Evolutionary conservation across 2,888 invertebrate genomes (phyloP).

Genomic region (Dryobotodes eremita): DNA sequence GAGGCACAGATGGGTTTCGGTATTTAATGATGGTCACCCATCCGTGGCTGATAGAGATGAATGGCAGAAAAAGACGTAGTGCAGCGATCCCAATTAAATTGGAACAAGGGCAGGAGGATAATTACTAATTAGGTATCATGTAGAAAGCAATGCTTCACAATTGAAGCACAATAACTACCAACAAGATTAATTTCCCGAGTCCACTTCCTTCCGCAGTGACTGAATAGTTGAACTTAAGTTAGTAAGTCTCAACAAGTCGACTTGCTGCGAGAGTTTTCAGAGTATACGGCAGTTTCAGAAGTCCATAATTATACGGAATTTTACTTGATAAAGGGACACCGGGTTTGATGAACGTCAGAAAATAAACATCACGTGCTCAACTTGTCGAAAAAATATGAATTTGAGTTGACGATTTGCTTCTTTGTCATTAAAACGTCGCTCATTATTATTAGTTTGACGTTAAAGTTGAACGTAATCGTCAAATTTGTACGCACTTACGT

Average conservation of each 20-base stretch:
- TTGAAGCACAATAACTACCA: not conserved
- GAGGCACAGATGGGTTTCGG: not conserved
- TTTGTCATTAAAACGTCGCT: conserved; percentile 6
- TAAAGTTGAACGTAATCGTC: not conserved
- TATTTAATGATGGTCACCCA: not conserved
- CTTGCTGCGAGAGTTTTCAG: not conserved
- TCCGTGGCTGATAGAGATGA: not conserved
- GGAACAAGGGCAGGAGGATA: no score
- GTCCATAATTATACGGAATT: not conserved
- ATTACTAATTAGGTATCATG: not conserved
- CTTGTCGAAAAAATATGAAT: not conserved
- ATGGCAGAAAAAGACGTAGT: not conserved
- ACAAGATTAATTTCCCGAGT: not conserved
- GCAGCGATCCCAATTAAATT: not conserved
- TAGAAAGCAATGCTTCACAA: not conserved
- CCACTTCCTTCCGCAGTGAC: not conserved
- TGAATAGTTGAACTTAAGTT: conserved; percentile 1
- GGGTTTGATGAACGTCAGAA: not conserved
- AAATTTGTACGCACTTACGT: not conserved
- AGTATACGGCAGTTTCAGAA: not conserved
- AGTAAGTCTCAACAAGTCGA: not conserved
- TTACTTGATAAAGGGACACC: not conserved
- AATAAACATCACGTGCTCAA: not conserved
- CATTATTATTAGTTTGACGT: conserved; percentile 6
- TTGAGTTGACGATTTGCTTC: not conserved